Evolutionary conservation across 2,113 vertebrate species (phyloP), one percentile per base, ranked within the genome.

Genomic region (Puma concolor): DNA sequence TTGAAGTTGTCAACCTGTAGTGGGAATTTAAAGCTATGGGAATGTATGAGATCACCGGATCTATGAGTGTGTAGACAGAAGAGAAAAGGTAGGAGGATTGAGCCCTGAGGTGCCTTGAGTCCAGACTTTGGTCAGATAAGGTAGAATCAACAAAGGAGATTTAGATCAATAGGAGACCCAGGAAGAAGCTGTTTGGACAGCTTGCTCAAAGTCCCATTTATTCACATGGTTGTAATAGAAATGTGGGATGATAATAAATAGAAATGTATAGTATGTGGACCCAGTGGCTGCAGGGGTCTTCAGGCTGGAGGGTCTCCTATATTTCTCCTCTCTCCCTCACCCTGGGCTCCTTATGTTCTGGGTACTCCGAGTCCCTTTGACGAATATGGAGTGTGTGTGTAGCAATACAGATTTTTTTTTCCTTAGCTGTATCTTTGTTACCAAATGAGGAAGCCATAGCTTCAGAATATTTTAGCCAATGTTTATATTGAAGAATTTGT

Each of bases 21-120:
- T 88, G 52, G 57, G 69, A 63, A 77, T 94, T 94, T 92, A 74
- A 94, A 92, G 84, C 44, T 66, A 10, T 72, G 41, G 41, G 82
- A 64, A 66, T 96, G 80, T 64, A 71, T 71, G 92, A 89, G 50
- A 19, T 96, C 64, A 89, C 79, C 15, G 33, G 33, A 27, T 69
- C 64, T 60, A 1, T 41, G 81, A 57, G 44, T 8, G 15, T 44
- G 64, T 33, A 77, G 48, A 88, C 25, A 38, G 66, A 67, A 33
- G 33, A 81, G 54, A 67, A 63, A 11, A 60, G 27, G 33, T 88
- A 71, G 69, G 69, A 41, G 31, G 33, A 31, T 25, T 31, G 64
- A 79, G 25, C 67, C 25, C 8, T 41, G 66, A 86, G 17, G 71
- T 27, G 11, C 12, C 4, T 9, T 3, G 54, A 60, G 66, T 94